Evolutionary conservation across 2,888 invertebrate genomes (phyloP).

Genomic region (Ophion ellenae): DNA sequence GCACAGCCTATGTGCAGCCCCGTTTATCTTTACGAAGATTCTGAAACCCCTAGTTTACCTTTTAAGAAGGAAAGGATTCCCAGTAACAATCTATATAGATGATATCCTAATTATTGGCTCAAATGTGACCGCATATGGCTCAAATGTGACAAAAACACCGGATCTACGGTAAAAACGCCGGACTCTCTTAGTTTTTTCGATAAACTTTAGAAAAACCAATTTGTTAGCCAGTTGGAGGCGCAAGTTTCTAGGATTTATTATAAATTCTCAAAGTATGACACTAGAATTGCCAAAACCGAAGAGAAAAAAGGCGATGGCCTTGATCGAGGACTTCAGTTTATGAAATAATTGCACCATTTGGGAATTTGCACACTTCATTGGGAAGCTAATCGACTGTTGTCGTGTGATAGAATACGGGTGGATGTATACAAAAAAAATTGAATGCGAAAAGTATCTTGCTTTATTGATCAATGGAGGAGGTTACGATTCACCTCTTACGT

Average conservation of each 20-base stretch:
- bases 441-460: conserved; percentile 30
- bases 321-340: conserved; percentile 20
- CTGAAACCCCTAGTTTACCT: conserved; percentile 46
- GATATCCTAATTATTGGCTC: conserved; percentile 25
- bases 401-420: conserved; percentile 47
- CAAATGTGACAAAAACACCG: neutral
- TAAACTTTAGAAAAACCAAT: conserved; percentile 43
- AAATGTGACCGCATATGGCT: neutral
- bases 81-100: conserved; percentile 32
- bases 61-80: conserved; percentile 20
- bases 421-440: conserved; percentile 47
- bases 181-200: conserved; percentile 34
- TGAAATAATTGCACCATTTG: conserved; percentile 32
- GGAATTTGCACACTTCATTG: conserved; percentile 41
- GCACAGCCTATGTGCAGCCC: conserved; percentile 46
- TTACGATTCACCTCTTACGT: conserved; percentile 47
- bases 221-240: conserved; percentile 25
- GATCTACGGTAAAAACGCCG: neutral
- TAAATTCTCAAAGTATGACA: conserved; percentile 9
- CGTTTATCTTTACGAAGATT: conserved; percentile 57
- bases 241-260: conserved; percentile 29
- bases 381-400: conserved; percentile 64
- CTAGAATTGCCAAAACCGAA: conserved; percentile 7
- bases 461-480: conserved; percentile 18
- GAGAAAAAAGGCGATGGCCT: neutral